Base-by-base conservation (phyloP, 2,888 invertebrate genomes). In the Spodoptera littoralis region DNA sequence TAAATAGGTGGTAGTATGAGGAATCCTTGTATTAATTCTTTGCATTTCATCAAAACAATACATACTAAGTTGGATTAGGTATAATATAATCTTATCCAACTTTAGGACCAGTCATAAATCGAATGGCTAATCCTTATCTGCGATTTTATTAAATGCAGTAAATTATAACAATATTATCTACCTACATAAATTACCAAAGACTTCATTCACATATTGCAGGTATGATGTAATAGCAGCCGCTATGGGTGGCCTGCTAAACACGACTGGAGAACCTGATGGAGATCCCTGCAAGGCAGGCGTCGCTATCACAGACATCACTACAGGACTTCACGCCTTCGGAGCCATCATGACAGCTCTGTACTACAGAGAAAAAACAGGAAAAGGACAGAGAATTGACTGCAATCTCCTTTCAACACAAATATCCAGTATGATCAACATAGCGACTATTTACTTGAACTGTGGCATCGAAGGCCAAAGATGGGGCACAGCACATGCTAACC, bases 141-240 rank as follows among this genome's bases (percentile, higher is more conserved):
- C 27, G 27, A 27, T 27, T 27, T 27, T 4, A 27, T 27, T 27
- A 3, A 27, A 27, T 27, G 27, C 27, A 4, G 27, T 27, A 27
- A 27, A 27, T 27, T 27, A 27, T 5, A 27, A 27, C 4, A 27
- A 27, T 27, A 27, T 27, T 27, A 5, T 5, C 27, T 27, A 27
- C 4, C 0, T 27, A 18, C 18, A 18, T 18, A 18, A 27, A 27
- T 2, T 27, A 5, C 27, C 27, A 27, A 27, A 27, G 2, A 18
- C 18, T 18, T 18, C 18, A 18, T 18, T 18, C 18, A 18, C 18
- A 18, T 18, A 48, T 91, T 91, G 48, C 82, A 95, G 95, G 2
- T 99, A 99, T 90, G 99, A 99, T 93, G 98, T 98, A 0, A 98
- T 99, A 76, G 99, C 98, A 1, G 97, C 98, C 12, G 99, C 99